Evolutionary conservation across 2,888 invertebrate genomes (phyloP).

Genomic region (Polyploca ridens): DNA sequence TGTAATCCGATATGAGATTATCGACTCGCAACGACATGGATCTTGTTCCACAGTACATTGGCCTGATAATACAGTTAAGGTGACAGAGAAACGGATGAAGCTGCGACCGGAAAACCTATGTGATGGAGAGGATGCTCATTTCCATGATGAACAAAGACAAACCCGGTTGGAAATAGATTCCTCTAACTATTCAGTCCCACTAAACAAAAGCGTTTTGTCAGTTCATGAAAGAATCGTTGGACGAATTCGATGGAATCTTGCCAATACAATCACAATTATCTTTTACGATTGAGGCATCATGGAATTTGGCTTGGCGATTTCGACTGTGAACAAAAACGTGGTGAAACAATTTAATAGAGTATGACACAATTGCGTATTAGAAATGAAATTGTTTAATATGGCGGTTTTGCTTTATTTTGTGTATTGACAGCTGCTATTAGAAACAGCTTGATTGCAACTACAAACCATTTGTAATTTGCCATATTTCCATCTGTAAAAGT

Average conservation of each 20-base stretch:
- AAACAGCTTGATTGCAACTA: too few species aligned
- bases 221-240: neutral
- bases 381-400: too few species aligned
- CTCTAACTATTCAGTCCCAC: neutral
- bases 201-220: neutral
- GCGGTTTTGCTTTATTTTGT: too few species aligned
- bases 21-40: neutral
- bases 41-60: neutral
- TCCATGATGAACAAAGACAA: neutral
- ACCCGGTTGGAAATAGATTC: neutral
- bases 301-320: neutral
- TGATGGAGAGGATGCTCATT: conserved; percentile 3
- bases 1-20: neutral
- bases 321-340: neutral
- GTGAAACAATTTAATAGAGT: too few species aligned
- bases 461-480: too few species aligned
- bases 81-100: conserved; percentile 2
- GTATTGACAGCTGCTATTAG: too few species aligned
- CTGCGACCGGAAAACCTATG: conserved; percentile 2
- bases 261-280: neutral
- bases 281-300: conserved; percentile 2
- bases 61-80: neutral
- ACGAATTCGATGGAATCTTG: neutral
- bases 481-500: too few species aligned
- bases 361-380: too few species aligned